These are phyloP conservation scores for Sebastes glaucus DNA, from an alignment of 2,797 vertebrate species.

Conservation along the genomic window DNA sequence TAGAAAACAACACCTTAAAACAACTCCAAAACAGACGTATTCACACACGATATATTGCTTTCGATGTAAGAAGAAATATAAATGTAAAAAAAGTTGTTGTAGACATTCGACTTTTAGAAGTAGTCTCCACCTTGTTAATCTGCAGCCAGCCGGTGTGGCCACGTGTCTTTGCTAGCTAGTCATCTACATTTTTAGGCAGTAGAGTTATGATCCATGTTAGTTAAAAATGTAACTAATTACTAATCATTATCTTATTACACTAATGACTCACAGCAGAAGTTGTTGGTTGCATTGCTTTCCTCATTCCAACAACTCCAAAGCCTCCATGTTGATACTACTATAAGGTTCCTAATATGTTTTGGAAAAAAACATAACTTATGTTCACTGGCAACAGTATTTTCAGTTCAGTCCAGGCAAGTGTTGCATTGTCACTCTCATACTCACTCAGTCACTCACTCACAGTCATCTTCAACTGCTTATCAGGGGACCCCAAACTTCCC, in stretches of 20 bases:
- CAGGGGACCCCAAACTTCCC: too few relatives aligned
- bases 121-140: not conserved
- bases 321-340: too few relatives aligned
- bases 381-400: too few relatives aligned
- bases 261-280: not conserved
- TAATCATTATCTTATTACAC: not conserved
- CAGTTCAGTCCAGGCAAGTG: too few relatives aligned
- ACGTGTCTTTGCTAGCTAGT: not conserved
- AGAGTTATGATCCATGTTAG: not conserved
- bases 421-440: too few relatives aligned
- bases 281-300: not conserved
- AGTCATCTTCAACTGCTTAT: too few relatives aligned
- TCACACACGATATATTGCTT: not conserved
- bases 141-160: not conserved
- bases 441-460: too few relatives aligned
- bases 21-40: not conserved
- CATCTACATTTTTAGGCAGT: not conserved
- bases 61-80: not conserved
- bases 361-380: too few relatives aligned
- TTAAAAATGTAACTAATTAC: not conserved
- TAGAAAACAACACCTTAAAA: not conserved
- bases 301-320: too few relatives aligned
- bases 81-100: not conserved
- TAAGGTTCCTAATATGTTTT: too few relatives aligned
- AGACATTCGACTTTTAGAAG: not conserved